These are phyloP conservation scores for Agrotis puta DNA, from an alignment of 2,888 invertebrate species.

Conservation along the genomic window DNA sequence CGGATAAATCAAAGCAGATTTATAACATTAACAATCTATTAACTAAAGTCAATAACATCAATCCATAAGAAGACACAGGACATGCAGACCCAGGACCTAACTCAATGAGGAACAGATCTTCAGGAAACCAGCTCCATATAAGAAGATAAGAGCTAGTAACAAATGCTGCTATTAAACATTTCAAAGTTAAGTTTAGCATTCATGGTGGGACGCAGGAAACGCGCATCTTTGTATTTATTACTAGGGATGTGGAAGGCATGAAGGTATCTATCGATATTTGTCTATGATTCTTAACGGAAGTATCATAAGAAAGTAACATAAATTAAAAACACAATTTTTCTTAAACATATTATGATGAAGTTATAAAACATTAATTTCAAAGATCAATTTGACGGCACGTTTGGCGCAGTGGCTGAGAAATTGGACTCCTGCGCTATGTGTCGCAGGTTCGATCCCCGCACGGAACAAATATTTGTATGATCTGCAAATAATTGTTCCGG, in stretches of 20 bases:
- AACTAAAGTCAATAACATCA: constrained; percentile 17
- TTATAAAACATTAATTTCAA: too few relatives aligned
- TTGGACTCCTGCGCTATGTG: too few relatives aligned
- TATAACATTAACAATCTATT: constrained; percentile 10
- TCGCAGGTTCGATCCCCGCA: too few relatives aligned
- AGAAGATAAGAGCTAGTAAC: constrained; percentile 36
- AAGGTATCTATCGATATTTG: not conserved
- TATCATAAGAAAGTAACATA: too few relatives aligned
- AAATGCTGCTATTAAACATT: constrained; percentile 48
- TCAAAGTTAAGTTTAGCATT: constrained; percentile 51
- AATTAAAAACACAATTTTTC: too few relatives aligned
- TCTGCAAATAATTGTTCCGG: too few relatives aligned
- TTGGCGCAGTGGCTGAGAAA: too few relatives aligned
- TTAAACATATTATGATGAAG: too few relatives aligned
- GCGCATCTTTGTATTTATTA: constrained; percentile 63
- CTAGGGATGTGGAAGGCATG: not conserved
- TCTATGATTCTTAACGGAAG: too few relatives aligned
- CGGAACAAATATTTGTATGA: too few relatives aligned
- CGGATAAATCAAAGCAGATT: not conserved
- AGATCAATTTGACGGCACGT: too few relatives aligned
- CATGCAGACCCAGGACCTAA: not conserved
- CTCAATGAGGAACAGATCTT: constrained; percentile 26
- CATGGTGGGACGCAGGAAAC: constrained; percentile 68
- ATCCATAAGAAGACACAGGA: constrained; percentile 23
- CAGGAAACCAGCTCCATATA: constrained; percentile 41